Conservation (phyloP, 2,797 vertebrate genomes). For the Harpagifer antarcticus region DNA sequence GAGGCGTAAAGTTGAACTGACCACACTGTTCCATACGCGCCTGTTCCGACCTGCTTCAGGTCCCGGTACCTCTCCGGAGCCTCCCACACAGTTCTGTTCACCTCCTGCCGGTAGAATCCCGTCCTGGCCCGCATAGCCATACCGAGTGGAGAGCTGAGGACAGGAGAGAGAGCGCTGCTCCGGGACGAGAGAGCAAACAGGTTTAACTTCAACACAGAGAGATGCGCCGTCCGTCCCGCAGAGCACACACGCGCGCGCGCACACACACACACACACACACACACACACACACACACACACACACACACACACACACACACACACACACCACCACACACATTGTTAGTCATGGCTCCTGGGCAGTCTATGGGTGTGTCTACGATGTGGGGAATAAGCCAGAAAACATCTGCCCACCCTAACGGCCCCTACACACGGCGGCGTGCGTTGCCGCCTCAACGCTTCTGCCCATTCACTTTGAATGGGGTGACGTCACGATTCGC, state of each 20-base stretch:
- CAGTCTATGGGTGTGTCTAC: constrained; percentile 65
- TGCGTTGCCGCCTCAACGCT: too few relatives aligned
- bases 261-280: constrained; percentile 7
- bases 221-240: constrained; percentile 5
- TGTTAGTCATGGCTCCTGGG: constrained; percentile 33
- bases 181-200: constrained; percentile 17
- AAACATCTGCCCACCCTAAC: constrained; percentile 69
- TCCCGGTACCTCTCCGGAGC: constrained; percentile 92
- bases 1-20: constrained; percentile 75
- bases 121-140: constrained; percentile 88
- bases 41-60: constrained; percentile 92
- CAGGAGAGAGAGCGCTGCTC: not conserved
- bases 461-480: too few relatives aligned
- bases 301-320: not conserved
- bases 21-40: constrained; percentile 96
- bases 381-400: constrained; percentile 26
- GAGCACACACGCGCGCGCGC: not conserved
- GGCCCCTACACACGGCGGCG: too few relatives aligned
- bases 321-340: not conserved
- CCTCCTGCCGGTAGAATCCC: constrained; percentile 92
- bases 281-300: constrained; percentile 11
- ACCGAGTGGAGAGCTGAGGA: constrained; percentile 16
- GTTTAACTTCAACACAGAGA: not conserved
- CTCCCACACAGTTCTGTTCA: constrained; percentile 93
- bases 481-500: too few relatives aligned